Conservation (phyloP, 2,113 vertebrate species). For the Hemiprocne comata region DNA sequence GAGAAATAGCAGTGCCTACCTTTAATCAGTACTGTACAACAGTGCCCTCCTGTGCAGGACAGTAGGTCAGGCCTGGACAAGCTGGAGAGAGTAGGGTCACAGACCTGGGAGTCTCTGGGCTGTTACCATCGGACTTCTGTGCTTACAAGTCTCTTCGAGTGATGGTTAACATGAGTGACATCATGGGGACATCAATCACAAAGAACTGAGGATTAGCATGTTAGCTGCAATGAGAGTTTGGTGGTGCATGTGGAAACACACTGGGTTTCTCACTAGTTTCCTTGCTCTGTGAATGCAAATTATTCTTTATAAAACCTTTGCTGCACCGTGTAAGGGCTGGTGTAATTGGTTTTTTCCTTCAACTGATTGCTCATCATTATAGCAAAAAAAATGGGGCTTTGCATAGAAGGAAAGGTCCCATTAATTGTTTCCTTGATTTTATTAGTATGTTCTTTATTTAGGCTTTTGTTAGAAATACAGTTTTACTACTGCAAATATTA, state of each 20-base stretch:
- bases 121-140: background rate
- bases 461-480: constrained; percentile 7
- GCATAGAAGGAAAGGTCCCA: background rate
- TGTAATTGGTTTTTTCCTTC: background rate
- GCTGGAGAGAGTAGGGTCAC: background rate
- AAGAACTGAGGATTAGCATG: background rate
- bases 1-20: background rate
- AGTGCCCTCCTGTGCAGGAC: background rate
- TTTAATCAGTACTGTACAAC: background rate
- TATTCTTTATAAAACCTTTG: background rate
- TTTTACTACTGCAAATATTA: constrained; percentile 36
- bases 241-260: background rate
- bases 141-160: background rate
- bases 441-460: background rate
- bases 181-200: background rate
- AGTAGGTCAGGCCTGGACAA: background rate
- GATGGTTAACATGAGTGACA: background rate
- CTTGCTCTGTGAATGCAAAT: background rate
- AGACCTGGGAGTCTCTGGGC: background rate
- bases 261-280: background rate
- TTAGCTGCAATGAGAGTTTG: background rate
- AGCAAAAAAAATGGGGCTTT: background rate
- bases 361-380: background rate
- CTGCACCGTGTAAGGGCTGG: background rate
- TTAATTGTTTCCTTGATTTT: constrained; percentile 5